These are phyloP conservation scores for Nettapus auritus DNA, from an alignment of 2,113 vertebrate genomes.

Conservation along the genomic window DNA sequence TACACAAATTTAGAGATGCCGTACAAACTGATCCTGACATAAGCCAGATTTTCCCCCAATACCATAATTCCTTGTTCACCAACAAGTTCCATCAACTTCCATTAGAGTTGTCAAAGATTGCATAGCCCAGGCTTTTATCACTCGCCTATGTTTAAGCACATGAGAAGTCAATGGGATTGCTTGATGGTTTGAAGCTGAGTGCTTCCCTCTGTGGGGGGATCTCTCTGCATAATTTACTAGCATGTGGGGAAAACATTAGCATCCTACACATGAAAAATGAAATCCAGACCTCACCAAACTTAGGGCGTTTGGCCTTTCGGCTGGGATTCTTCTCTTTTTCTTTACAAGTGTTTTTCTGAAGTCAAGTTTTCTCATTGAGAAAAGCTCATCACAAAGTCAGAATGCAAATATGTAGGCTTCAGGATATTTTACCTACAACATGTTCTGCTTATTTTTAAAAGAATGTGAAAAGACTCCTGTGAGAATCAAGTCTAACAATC, in stretches of 20 bases:
- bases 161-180: background rate
- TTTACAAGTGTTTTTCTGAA: background rate
- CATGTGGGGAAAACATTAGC: background rate
- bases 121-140: constrained; percentile 19
- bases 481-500: background rate
- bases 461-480: background rate
- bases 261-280: background rate
- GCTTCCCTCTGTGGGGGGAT: background rate
- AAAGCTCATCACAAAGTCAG: background rate
- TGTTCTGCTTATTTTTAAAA: background rate
- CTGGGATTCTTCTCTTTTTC: background rate
- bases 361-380: background rate
- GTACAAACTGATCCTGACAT: background rate
- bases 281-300: constrained; percentile 12
- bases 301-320: background rate
- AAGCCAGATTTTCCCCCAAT: background rate
- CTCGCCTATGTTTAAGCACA: constrained; percentile 60
- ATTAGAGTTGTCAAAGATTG: background rate
- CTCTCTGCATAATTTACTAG: background rate
- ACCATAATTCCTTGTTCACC: background rate
- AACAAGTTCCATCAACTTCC: constrained; percentile 6
- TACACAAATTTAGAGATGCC: background rate
- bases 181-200: background rate
- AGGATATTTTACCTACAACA: background rate
- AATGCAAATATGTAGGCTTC: background rate